These are phyloP conservation scores for Heteractis magnifica DNA, from an alignment of 92 coral and sea anemone species.

Conservation along the genomic window DNA sequence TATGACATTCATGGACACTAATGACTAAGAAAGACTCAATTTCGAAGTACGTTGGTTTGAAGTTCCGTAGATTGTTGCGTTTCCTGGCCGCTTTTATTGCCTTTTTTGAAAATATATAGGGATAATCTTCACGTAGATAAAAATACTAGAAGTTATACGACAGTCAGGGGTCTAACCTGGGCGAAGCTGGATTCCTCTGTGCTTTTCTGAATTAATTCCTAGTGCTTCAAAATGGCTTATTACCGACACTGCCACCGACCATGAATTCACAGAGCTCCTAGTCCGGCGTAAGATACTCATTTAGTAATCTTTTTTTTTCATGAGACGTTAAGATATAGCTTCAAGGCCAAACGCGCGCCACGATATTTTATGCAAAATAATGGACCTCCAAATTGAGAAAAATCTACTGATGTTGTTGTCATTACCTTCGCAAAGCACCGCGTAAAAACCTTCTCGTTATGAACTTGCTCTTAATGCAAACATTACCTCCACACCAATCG, in stretches of 20 bases:
- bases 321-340: neutral
- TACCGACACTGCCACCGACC: neutral
- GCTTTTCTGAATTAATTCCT: neutral
- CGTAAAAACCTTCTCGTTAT: conserved; percentile 10
- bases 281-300: neutral
- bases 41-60: neutral
- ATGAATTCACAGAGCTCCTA: neutral
- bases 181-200: neutral
- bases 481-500: conserved; percentile 19
- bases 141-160: neutral
- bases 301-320: neutral
- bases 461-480: conserved; percentile 17
- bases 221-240: neutral
- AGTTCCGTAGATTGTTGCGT: neutral
- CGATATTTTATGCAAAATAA: conserved; percentile 5
- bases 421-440: conserved; percentile 21
- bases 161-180: neutral
- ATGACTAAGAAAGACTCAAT: neutral
- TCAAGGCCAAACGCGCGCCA: neutral
- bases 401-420: conserved; percentile 10
- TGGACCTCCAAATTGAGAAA: conserved; percentile 22
- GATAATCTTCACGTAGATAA: too few species aligned
- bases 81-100: neutral
- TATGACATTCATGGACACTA: neutral
- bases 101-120: neutral